A percentile compares a stretch with the other conserved stretches of the same genome.
Conservation (phyloP, 2,113 vertebrate species). For the Pogona vitticeps region DNA sequence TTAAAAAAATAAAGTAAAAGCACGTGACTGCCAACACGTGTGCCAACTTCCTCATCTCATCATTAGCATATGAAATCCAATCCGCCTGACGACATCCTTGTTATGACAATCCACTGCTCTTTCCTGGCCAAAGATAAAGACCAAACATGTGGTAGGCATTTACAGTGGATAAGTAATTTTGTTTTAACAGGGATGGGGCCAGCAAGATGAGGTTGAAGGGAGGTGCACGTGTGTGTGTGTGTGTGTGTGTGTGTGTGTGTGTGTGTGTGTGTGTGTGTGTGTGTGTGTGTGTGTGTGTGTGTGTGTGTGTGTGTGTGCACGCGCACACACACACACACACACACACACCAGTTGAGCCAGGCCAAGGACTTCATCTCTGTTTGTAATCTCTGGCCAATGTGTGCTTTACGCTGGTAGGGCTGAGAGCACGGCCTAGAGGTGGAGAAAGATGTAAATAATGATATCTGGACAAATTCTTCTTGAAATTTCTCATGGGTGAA, state of each 20-base stretch:
- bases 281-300: too few relatives aligned
- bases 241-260: too few relatives aligned
- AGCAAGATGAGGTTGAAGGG: too few relatives aligned
- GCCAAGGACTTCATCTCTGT: background rate
- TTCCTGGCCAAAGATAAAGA: background rate
- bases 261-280: too few relatives aligned
- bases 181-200: background rate
- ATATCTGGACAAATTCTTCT: background rate
- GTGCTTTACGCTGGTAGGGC: constrained; percentile 57
- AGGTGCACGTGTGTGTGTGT: too few relatives aligned
- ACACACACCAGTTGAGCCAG: too few relatives aligned
- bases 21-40: constrained; percentile 10
- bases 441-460: constrained; percentile 19
- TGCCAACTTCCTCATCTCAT: constrained; percentile 4
- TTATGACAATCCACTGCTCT: background rate
- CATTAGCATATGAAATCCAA: constrained; percentile 3
- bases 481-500: background rate
- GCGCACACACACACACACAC: background rate
- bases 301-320: background rate
- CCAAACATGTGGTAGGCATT: background rate
- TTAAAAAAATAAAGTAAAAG: background rate
- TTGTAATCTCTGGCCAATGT: constrained; percentile 19
- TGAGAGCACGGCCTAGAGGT: constrained; percentile 49
- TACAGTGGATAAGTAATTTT: background rate
- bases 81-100: background rate